phyloP scores from a whole-genome alignment of 1,140 invertebrate species.

The Helicorthomorpha holstii region DNA sequence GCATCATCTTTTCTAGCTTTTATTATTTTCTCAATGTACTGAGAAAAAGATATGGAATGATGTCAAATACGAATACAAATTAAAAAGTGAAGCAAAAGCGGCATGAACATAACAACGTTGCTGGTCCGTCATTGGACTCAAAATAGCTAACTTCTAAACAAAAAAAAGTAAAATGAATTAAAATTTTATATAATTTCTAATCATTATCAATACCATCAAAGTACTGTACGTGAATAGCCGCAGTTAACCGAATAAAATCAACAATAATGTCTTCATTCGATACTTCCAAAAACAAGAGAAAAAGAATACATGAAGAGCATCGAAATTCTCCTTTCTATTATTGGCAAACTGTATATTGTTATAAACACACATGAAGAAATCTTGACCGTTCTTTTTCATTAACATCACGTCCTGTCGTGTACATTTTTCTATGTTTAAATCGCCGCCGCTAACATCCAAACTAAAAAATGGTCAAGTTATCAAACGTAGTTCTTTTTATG shows the following conservation, averaged over 20 bases:
- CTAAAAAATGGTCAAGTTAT: too few species aligned
- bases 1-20: conserved; percentile 25
- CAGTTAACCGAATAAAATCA: conserved; percentile 64
- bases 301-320: conserved; percentile 76
- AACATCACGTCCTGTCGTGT: conserved; percentile 87
- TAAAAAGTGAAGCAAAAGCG: conserved; percentile 51
- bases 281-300: conserved; percentile 72
- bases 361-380: conserved; percentile 57
- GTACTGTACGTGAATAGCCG: conserved; percentile 35
- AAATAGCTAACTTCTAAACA: conserved; percentile 60
- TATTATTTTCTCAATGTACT: conserved; percentile 50
- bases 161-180: conserved; percentile 22
- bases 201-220: conserved; percentile 7
- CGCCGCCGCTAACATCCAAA: conserved; percentile 45
- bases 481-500: background rate
- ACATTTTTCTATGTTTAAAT: conserved; percentile 53
- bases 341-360: conserved; percentile 54
- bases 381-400: conserved; percentile 79
- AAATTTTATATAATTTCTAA: background rate
- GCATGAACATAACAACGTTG: conserved; percentile 69
- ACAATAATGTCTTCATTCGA: conserved; percentile 72
- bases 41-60: conserved; percentile 41
- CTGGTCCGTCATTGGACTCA: conserved; percentile 43
- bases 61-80: conserved; percentile 52
- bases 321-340: conserved; percentile 66